Evolutionary conservation across 2,797 vertebrate species (phyloP).

Genomic region (Acrossocheilus wenchowensis): DNA sequence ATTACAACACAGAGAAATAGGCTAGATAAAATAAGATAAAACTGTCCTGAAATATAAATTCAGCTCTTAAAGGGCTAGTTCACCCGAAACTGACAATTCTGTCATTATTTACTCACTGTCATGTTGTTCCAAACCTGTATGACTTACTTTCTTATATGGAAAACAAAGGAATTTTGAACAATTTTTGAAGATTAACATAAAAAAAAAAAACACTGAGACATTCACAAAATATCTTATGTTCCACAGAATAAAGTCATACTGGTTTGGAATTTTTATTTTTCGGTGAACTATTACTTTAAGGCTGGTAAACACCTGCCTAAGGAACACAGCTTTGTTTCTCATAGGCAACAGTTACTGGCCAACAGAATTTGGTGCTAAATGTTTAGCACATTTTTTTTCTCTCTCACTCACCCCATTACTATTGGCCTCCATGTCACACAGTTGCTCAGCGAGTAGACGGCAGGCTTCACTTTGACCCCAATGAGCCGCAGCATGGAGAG

Average conservation of each 20-base stretch:
- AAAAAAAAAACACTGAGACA: background rate
- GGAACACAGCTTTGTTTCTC: background rate
- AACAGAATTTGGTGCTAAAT: background rate
- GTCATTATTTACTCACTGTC: background rate
- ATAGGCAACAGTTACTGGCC: background rate
- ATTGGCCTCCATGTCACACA: conserved; percentile 89
- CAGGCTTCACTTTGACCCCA: conserved; percentile 92
- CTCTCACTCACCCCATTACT: conserved; percentile 78
- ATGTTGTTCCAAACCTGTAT: background rate
- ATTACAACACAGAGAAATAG: background rate
- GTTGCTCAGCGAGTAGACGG: conserved; percentile 84
- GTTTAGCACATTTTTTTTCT: background rate
- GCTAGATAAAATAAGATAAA: background rate
- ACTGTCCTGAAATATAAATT: background rate
- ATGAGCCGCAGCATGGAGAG: conserved; percentile 89
- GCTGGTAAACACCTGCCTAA: background rate
- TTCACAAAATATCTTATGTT: background rate
- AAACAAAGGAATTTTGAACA: background rate
- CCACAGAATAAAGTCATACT: background rate
- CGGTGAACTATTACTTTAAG: background rate
- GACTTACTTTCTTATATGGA: background rate
- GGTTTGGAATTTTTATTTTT: background rate
- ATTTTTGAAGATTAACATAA: background rate
- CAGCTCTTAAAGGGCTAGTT: background rate
- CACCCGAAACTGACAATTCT: background rate